Conservation (phyloP, 2,113 vertebrate genomes). For the Poeciliopsis occidentalis region DNA sequence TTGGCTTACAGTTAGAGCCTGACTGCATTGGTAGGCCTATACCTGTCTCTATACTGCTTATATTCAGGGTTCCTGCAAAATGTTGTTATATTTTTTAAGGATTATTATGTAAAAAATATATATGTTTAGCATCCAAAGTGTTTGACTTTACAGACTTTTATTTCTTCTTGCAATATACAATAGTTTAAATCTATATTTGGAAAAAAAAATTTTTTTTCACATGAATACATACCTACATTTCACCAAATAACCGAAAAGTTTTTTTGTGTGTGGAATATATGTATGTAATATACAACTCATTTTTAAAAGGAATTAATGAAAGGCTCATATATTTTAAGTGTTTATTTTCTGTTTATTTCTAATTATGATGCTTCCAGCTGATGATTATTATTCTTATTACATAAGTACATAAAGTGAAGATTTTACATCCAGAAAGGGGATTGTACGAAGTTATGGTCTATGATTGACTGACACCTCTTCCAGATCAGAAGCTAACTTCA, state of each 20-base stretch:
- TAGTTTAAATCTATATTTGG: too few relatives aligned
- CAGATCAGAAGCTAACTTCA: too few relatives aligned
- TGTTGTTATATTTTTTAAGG: too few relatives aligned
- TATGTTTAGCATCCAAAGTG: too few relatives aligned
- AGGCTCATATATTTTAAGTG: not conserved
- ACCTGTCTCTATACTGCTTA: not conserved
- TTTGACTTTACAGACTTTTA: too few relatives aligned
- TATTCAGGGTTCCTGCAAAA: not conserved
- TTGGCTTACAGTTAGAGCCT: conserved; percentile 55
- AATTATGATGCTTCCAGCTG: not conserved
- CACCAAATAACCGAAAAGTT: not conserved
- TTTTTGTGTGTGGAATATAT: too few relatives aligned
- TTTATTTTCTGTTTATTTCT: not conserved
- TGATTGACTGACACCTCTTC: too few relatives aligned
- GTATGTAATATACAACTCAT: too few relatives aligned
- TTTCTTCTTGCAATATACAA: too few relatives aligned
- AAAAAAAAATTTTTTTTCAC: not conserved
- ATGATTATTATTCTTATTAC: not conserved
- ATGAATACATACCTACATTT: not conserved
- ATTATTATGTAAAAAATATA: too few relatives aligned
- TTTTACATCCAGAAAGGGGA: not conserved
- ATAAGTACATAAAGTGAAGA: not conserved
- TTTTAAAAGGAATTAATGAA: too few relatives aligned
- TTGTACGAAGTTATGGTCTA: too few relatives aligned
- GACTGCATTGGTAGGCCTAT: conserved; percentile 55